Base-by-base conservation (phyloP, 2,797 vertebrate genomes). In the Trachops cirrhosus region DNA sequence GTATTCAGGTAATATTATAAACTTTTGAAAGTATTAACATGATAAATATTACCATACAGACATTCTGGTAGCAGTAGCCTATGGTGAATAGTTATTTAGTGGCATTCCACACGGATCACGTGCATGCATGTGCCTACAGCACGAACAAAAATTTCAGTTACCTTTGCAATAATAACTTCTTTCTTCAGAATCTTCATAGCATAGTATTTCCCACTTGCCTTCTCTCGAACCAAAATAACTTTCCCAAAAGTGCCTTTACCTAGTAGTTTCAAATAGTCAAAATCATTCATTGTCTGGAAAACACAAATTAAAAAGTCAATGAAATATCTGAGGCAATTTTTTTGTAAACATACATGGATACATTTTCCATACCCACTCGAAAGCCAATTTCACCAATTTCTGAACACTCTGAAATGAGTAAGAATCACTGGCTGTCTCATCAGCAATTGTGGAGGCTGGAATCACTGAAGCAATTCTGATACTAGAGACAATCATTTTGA, bases 181-280 rank as follows among this genome's bases (percentile, higher is more conserved):
- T 99, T 99, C 98, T 99, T 99, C 95, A 99, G 98, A 98, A 99
- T 99, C 98, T 99, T 99, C 99, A 99, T 99, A 97, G 99, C 99
- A 48, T 99, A 99, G 87, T 99, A 99, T 98, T 99, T 99, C 64
- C 99, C 99, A 96, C 99, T 99, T 98, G 99, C 99, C 96, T 99
- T 99, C 98, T 99, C 99, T 97, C 99, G 99, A 92, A 99, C 99
- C 92, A 99, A 98, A 98, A 99, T 99, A 93, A 99, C 99, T 99
- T 99, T 99, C 62, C 99, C 99, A 97, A 99, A 99, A 3, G 99
- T 99, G 98, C 99, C 99, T 98, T 99, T 99, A 96, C 99, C 99
- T 98, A 99, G 98, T 92, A 99, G 99, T 98, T 99, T 99, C 99
- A 99, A 99, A 98, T 99, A 99, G 98, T 99, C 99, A 97, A 99